These are phyloP conservation scores for Matsumyia berberina DNA, from an alignment of 2,888 invertebrate genomes.

Conservation along the genomic window DNA sequence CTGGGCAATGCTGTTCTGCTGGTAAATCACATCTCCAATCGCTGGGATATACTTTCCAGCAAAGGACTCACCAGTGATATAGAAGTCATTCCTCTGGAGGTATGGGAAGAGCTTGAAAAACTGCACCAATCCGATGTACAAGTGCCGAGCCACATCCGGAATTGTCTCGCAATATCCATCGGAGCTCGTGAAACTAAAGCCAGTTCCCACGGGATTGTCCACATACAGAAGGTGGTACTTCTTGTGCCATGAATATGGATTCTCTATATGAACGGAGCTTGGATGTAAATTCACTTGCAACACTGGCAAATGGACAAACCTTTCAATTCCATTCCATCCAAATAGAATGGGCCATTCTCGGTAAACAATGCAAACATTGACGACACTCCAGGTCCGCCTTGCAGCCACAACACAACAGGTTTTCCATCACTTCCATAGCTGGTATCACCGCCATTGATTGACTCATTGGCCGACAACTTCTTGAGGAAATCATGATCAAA, in stretches of 20 bases:
- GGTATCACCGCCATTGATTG: slow-evolving; percentile 15
- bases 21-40: slow-evolving; percentile 84
- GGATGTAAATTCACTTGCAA: neutral
- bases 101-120: slow-evolving; percentile 88
- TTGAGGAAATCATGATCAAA: slow-evolving; percentile 79
- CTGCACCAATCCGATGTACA: slow-evolving; percentile 87
- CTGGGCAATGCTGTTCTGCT: slow-evolving; percentile 65
- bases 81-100: slow-evolving; percentile 86
- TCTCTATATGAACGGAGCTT: slow-evolving; percentile 84
- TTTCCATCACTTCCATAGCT: slow-evolving; percentile 79
- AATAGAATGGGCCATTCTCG: slow-evolving; percentile 87
- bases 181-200: slow-evolving; percentile 88
- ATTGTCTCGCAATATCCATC: slow-evolving; percentile 87
- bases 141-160: slow-evolving; percentile 87
- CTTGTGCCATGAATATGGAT: slow-evolving; percentile 87
- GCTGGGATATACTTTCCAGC: slow-evolving; percentile 87
- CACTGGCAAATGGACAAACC: slow-evolving; percentile 33
- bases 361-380: slow-evolving; percentile 86
- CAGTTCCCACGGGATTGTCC: slow-evolving; percentile 89
- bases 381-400: slow-evolving; percentile 87
- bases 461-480: slow-evolving; percentile 86
- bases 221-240: slow-evolving; percentile 88
- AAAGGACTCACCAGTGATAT: slow-evolving; percentile 88
- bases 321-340: slow-evolving; percentile 84
- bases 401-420: slow-evolving; percentile 87